Evolutionary conservation across 2,888 invertebrate genomes (phyloP), one percentile per base, ranked within the genome.

Genomic region (Chloroclystis v-ata): DNA sequence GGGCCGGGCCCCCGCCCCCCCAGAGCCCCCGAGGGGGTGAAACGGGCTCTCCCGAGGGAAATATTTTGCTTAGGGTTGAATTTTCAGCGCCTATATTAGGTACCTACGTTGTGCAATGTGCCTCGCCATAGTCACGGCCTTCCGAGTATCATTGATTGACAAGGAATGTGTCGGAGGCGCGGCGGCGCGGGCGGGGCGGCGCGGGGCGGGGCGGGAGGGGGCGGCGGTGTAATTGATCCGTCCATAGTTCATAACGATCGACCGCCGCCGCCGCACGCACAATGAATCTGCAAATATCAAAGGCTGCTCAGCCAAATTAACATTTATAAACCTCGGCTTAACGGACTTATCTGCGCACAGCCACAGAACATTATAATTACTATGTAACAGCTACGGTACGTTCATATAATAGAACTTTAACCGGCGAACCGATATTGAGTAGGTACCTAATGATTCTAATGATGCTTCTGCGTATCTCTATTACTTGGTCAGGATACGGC

Each of bases 181-280:
- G 55, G 38, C 28, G 52, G 52, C 61, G 60, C 63, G 60, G 72
- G 67, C 48, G 58, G 62, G 67, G 65, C 65, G 65, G 72, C 63
- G 73, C 70, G 69, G 61, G 53, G 62, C n/a, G 65, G 60, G 72
- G 67, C 48, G 58, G 62, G 67, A 65, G 65, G 65, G 72, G 63
- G 73, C 70, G 69, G 61, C 54, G 62, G 74, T 71, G 74, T 72
- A 75, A 80, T 76, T 78, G 80, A 79, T 80, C 75, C 72, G 72
- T 67, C 69, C 71, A 72, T 77, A 77, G 69, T 78, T 75, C 73
- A 78, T 77, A 76, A 76, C 69, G 65, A 74, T 68, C 69, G 30
- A 25, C 16, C 26, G 4, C 11, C 37, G 20, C 43, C 35, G 16
- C 39, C 29, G 43, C 32, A 16, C 16, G 14, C 11, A 11, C 26